Conservation (phyloP, 2,113 vertebrate genomes). For the Calyptomena viridis region DNA sequence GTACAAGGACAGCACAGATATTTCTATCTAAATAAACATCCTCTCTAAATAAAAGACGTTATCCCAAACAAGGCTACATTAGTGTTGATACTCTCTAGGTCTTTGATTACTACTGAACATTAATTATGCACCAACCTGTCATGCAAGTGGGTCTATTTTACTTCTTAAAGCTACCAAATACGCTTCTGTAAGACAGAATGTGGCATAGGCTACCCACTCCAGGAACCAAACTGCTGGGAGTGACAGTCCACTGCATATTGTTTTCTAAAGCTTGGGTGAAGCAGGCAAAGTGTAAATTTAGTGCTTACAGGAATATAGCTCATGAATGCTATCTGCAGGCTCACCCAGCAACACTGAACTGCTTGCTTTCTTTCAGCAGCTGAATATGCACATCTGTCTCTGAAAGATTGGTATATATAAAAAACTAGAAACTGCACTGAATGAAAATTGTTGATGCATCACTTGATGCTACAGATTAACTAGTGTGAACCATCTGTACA, state of each 20-base stretch:
- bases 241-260: neutral
- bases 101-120: neutral
- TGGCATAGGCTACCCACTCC: neutral
- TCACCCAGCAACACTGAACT: neutral
- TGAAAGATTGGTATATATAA: neutral
- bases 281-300: neutral
- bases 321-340: neutral
- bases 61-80: neutral
- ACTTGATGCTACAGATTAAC: neutral
- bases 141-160: neutral
- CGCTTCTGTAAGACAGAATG: neutral
- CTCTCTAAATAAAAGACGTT: neutral
- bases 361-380: neutral
- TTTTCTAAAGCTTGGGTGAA: neutral
- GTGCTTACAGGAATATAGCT: neutral
- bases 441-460: neutral
- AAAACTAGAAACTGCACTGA: neutral
- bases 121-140: neutral
- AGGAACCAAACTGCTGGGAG: neutral
- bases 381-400: neutral
- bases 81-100: neutral
- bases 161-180: neutral
- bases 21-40: neutral
- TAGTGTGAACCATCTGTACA: neutral
- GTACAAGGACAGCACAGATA: neutral